Percentiles rank a stretch among this genome's conserved stretches.
Conservation (phyloP, 2,113 vertebrate genomes). For the Lichenostomus cassidix region DNA sequence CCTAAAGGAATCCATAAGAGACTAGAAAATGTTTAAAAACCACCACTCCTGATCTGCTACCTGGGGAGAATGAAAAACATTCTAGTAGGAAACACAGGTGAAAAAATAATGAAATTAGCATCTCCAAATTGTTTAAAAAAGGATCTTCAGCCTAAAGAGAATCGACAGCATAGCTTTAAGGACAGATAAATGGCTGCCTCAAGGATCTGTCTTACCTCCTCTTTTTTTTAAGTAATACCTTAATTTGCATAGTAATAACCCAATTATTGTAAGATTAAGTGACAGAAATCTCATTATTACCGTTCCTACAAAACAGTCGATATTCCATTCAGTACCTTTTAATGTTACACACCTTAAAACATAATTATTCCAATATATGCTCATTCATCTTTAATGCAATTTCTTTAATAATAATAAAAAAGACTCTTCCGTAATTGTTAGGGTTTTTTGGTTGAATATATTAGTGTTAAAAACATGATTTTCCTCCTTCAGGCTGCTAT, state of each 20-base stretch:
- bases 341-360: slow-evolving; percentile 80
- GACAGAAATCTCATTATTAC: slow-evolving; percentile 83
- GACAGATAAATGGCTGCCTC: slow-evolving; percentile 72
- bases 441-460: slow-evolving; percentile 45
- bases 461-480: slow-evolving; percentile 73
- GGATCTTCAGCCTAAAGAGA: slow-evolving; percentile 65
- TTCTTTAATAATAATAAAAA: slow-evolving; percentile 73
- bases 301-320: slow-evolving; percentile 78
- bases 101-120: slow-evolving; percentile 66
- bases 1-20: slow-evolving; percentile 60
- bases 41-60: slow-evolving; percentile 45
- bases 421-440: slow-evolving; percentile 69
- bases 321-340: slow-evolving; percentile 82
- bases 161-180: slow-evolving; percentile 68
- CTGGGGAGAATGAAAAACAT: slow-evolving; percentile 59
- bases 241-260: slow-evolving; percentile 86
- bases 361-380: slow-evolving; percentile 78
- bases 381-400: slow-evolving; percentile 82
- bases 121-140: slow-evolving; percentile 67
- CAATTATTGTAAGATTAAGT: slow-evolving; percentile 83
- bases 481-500: slow-evolving; percentile 64
- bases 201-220: slow-evolving; percentile 70
- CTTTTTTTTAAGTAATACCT: slow-evolving; percentile 77
- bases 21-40: slow-evolving; percentile 24
- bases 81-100: slow-evolving; percentile 9